Conservation (phyloP, 2,113 vertebrate species). For the Trochalopteron elliotii region DNA sequence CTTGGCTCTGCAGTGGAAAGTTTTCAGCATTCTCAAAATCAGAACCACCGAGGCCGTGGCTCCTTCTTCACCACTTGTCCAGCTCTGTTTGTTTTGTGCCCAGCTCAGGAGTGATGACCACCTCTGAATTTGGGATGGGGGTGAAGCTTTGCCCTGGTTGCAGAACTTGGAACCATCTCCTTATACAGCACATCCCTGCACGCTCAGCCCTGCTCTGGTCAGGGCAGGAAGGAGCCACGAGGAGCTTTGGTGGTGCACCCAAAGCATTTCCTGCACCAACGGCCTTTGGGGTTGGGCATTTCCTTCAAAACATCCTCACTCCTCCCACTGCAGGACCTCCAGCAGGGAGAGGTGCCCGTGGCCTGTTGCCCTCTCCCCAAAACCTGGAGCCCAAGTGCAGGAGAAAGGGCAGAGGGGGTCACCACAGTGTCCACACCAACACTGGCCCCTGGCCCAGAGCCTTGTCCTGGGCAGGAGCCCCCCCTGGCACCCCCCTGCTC, state of each 20-base stretch:
- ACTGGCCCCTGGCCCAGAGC: neutral
- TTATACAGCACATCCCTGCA: neutral
- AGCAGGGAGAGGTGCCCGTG: neutral
- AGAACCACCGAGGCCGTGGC: neutral
- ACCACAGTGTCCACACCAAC: fast-evolving
- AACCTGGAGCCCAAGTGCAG: neutral
- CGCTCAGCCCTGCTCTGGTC: neutral
- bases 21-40: neutral
- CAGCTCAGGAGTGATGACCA: neutral
- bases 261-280: neutral
- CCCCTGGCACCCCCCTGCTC: neutral
- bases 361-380: neutral
- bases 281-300: neutral
- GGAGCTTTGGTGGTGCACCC: neutral
- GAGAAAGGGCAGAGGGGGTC: neutral
- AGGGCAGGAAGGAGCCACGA: neutral
- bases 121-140: neutral
- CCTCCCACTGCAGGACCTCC: neutral
- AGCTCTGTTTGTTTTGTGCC: neutral
- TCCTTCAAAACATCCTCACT: neutral
- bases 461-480: neutral
- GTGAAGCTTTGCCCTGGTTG: neutral
- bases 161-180: neutral
- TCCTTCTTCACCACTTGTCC: neutral
- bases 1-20: neutral